Conservation (phyloP, 2,888 invertebrate genomes). For the Neuroscelio doddi region DNA sequence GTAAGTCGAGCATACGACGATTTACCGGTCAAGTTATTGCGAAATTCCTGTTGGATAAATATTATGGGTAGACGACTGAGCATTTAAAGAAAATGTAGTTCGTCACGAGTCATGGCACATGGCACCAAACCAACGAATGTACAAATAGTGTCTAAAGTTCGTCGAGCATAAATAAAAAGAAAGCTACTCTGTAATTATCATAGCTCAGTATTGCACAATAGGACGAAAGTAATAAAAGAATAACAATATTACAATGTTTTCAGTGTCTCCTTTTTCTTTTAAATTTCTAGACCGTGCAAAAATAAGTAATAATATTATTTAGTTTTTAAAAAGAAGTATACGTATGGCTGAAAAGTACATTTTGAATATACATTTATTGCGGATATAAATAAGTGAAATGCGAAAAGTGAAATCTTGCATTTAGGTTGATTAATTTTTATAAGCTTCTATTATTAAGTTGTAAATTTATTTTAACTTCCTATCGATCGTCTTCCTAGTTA, state of each 20-base stretch:
- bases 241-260: conserved; percentile 1
- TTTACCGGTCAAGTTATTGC: conserved; percentile 10
- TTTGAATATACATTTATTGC: too few species aligned
- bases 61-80: conserved; percentile 9
- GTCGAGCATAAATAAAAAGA: conserved; percentile 56
- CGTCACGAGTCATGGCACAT: conserved; percentile 27
- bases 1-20: conserved; percentile 2
- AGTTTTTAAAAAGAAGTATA: too few species aligned
- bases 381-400: too few species aligned
- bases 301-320: too few species aligned
- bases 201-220: conserved; percentile 44
- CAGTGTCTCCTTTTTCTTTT: neutral
- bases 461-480: neutral
- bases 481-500: conserved; percentile 34
- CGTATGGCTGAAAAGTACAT: too few species aligned
- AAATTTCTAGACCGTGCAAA: conserved; percentile 10
- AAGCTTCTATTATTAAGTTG: conserved; percentile 22
- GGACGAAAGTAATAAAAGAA: conserved; percentile 26
- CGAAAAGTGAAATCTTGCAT: conserved; percentile 23
- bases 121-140: conserved; percentile 43
- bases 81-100: conserved; percentile 27
- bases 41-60: conserved; percentile 1
- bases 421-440: conserved; percentile 22
- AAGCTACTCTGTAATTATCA: conserved; percentile 51
- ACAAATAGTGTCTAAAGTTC: conserved; percentile 51